Evolutionary conservation across 2,888 invertebrate genomes (phyloP), one percentile per base, ranked within the genome.

Genomic region (Timema podura): DNA sequence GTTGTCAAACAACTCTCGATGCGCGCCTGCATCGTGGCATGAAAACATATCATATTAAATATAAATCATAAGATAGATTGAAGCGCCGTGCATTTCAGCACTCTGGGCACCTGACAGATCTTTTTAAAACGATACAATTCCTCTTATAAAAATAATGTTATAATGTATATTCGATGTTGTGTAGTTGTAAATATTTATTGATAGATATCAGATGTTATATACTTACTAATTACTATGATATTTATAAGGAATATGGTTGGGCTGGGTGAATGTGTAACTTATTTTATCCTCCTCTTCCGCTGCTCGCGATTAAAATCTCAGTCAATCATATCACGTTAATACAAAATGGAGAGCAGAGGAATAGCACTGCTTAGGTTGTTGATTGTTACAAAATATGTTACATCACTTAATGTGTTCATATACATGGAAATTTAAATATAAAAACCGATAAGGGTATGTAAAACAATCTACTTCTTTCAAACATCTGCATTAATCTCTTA

Each of bases 131-230:
- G 68, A 70, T 64, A 67, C 54, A 70, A 71, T 70, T 71, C 68
- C 70, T 72, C 71, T 67, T 70, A 30, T 66, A 69, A 65, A 54
- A 71, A 67, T 47, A 67, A 71, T 71, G 70, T 71, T 68, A 71
- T 70, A 71, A 70, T 74, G 74, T 74, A 74, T 72, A 74, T 74
- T 74, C 66, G 74, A 74, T 74, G 74, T 74, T 74, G 74, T 74
- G 71, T 74, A 74, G 71, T 72, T 74, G 74, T 74, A 74, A 71
- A 74, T 74, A 74, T 74, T 74, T 74, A 74, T 74, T 71, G 51
- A 71, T 70, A 71, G 70, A 66, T 59, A 48, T 59, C 47, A 69
- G 70, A 73, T 73, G 71, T 73, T 69, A 72, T 66, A 65, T 65
- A 69, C 66, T 69, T 48, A 69, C 65, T 66, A 69, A 61, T 45